phyloP scores from a whole-genome alignment of 2,113 vertebrate species.

The Campylorhamphus procurvoides region DNA sequence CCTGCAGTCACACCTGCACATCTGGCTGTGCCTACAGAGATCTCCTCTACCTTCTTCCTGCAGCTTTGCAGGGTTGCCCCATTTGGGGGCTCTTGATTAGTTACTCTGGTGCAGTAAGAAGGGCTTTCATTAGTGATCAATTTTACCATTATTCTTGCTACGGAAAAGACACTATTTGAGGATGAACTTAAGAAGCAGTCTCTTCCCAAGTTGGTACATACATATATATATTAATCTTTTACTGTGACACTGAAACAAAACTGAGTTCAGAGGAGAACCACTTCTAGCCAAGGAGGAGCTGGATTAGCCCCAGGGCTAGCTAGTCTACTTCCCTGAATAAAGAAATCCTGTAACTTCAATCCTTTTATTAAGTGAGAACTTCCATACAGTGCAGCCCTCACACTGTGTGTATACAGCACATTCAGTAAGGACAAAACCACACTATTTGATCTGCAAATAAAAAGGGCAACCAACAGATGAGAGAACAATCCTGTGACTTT shows the following conservation, averaged over 20 bases:
- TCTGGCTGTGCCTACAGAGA: background rate
- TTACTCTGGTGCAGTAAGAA: background rate
- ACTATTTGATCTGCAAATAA: background rate
- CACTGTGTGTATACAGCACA: too few species aligned
- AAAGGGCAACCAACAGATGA: background rate
- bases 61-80: background rate
- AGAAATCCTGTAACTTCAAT: background rate
- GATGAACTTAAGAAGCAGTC: background rate
- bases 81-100: background rate
- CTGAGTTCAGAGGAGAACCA: background rate
- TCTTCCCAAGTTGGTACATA: background rate
- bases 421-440: background rate
- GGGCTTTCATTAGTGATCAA: background rate
- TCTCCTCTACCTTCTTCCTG: background rate
- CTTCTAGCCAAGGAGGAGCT: background rate
- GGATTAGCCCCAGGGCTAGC: background rate
- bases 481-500: background rate
- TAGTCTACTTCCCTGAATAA: background rate
- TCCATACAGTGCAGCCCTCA: background rate
- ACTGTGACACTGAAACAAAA: background rate
- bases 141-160: background rate
- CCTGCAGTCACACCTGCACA: rapidly evolving
- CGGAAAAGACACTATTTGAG: background rate
- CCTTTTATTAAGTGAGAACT: background rate
- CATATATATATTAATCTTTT: background rate